Evolutionary conservation across 1,140 invertebrate species (phyloP), one percentile per base, ranked within the genome.

Genomic region (Drosophila takahashii): DNA sequence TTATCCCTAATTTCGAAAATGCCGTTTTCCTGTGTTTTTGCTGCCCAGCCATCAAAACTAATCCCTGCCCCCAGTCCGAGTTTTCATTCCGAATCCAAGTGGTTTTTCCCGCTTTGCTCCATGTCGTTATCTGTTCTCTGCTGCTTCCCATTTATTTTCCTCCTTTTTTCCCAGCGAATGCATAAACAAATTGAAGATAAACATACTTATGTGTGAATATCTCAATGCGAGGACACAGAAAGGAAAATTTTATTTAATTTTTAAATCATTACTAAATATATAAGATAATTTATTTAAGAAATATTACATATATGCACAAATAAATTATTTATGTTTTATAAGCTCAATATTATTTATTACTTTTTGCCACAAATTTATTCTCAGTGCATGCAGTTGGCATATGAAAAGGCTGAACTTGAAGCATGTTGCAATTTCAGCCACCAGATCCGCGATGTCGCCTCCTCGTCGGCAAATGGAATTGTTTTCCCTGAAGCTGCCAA

Each of bases 381-480:
- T 11, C 0, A 56, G 62, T 69, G 26, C 34, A n/a, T 9, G 8
- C 39, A 18, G 27, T 6, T 22, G 39, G 13, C 47, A 34, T 39
- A 48, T 1, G 41, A 39, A 27, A 11, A 8, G 26, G 41, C 52
- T 64, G 70, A 74, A 48, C 74, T 50, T 59, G 57, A 59, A 45
- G 22, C 58, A 41, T 53, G 58, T 42, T 80, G 77, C 77, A 78
- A 78, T 72, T 78, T 34, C 42, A 61, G 61, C 37, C 71, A 50
- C 29, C 66, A 67, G 50, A 66, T 61, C 59, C 79, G 65, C 72
- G 59, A 44, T 34, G 42, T 51, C 79, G 37, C 44, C 67, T 41
- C 51, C 61, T 45, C 44, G 61, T 65, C 59, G 64, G 64, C 74
- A 85, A 85, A 85, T 80, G 73, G 67, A 80, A 85, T 85, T 84